Base-by-base conservation (phyloP, 2,113 vertebrate genomes). In the Galemys pyrenaicus region DNA sequence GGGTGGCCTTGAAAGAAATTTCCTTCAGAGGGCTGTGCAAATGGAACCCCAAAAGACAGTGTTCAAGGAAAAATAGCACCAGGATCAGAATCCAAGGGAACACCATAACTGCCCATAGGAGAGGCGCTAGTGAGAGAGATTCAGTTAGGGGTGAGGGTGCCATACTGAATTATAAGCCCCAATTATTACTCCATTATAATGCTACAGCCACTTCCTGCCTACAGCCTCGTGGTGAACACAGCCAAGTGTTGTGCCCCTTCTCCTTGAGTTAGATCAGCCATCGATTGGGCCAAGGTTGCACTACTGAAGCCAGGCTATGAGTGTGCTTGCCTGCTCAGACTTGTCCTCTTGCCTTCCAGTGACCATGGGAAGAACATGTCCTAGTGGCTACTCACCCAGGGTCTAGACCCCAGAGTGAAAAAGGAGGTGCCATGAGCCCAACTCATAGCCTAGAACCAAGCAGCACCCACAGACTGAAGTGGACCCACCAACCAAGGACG, bases 191-290 rank as follows among this genome's bases (percentile, higher is more conserved):
- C 11, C 44, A 26, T 44, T 1, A 20, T 37, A 35, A 6, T 49
- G 78, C 44, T 6, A 3, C 4, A 9, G 17, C n/a, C 56, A 17
- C 67, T 44, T 44, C 9, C 68, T 35, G 37, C 19, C 24, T 70
- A 10, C 24, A 19, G 7, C 35, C 30, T 39, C 11, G 0, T 30
- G 26, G 49, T 70, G 30, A 64, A 7, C 26, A 79, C 35, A 15
- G 10, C 8, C 7, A 5, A 3, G 39, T 37, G 4, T 8, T 51
- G 17, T 0, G 1, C 3, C 10, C 2, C 54, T 68, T 10, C 0
- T 39, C 41, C 62, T 13, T 32, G 8, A 75, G 17, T 17, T 1
- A 1, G 19, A 17, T 12, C 74, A 41, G 51, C 46, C 49, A 80
- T 58, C 46, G 24, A 58, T 54, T 2, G 26, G 44, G 32, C 15